Evolutionary conservation across 2,888 invertebrate species (phyloP), one percentile per base, ranked within the genome.

Genomic region (Pristionchus japonicus): DNA sequence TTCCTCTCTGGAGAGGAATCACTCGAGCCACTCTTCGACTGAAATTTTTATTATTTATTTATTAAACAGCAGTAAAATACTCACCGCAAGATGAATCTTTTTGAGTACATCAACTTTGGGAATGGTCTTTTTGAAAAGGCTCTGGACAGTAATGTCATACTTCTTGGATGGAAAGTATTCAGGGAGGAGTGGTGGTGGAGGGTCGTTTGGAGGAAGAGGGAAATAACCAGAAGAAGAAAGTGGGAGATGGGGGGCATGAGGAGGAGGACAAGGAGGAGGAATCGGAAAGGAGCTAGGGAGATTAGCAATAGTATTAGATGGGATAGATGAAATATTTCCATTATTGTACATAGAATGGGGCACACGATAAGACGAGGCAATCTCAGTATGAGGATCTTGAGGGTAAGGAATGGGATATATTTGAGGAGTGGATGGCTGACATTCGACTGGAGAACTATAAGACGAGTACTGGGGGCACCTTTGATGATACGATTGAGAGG

Each of bases 381-480:
- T 20, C n/a, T n/a, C n/a, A n/a, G n/a, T n/a, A n/a, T n/a, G 11
- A 23, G 40, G 74, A 40, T 74, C 74, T 40, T 74, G 74, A 40
- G 74, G 74, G 74, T 17, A 40, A 74, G 47, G 49, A 82, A 15
- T n/a, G 47, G 49, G 97, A 96, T 97, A 98, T 96, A 98, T 15
- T 7, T n/a, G 31, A 27, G 82, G 49, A 47, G n/a, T n/a, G n/a
- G n/a, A n/a, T n/a, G n/a, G n/a, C n/a, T n/a, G n/a, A n/a, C n/a
- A n/a, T n/a, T 37, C 17, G 49, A 80, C 7, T n/a, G 47, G 82
- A 82, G 82, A n/a, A 27, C 17, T 6, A 40, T 47, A 49, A n/a
- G 20, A 27, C 7, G 82, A 34, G 17, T 43, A 23, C 13, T 27
- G 82, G 13, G 31, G 23, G 27, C 31, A 17, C 31, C 15, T 49